phyloP scores from a whole-genome alignment of 2,888 invertebrate species.

The Asteroscopus sphinx region DNA sequence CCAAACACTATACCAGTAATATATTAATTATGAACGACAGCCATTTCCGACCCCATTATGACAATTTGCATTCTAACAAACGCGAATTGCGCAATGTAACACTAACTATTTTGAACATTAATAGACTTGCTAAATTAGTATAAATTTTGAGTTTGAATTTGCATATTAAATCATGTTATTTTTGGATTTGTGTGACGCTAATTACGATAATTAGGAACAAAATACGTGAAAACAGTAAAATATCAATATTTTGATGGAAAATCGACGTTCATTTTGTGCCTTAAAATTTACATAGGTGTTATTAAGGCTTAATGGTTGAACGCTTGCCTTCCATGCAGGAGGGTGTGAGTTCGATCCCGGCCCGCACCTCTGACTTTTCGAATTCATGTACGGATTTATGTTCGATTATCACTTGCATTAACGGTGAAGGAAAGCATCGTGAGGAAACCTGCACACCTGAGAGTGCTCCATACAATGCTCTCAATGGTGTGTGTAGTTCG shows the following conservation, averaged over 20 bases:
- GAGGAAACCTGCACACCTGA: neutral
- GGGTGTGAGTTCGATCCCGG: no score
- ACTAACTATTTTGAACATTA: slow-evolving; percentile 62
- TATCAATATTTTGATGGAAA: slow-evolving; percentile 19
- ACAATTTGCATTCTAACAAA: slow-evolving; percentile 77
- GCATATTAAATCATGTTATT: slow-evolving; percentile 44
- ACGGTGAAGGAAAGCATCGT: no score
- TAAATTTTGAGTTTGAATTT: slow-evolving; percentile 45
- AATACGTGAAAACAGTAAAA: slow-evolving; percentile 32
- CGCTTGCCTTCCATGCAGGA: no score
- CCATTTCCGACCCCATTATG: slow-evolving; percentile 68
- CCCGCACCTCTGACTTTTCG: no score
- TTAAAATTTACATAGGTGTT: neutral
- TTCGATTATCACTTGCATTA: no score
- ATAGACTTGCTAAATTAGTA: slow-evolving; percentile 40
- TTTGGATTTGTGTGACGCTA: slow-evolving; percentile 40
- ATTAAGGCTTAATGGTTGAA: no score
- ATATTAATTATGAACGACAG: slow-evolving; percentile 71
- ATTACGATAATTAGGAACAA: slow-evolving; percentile 30
- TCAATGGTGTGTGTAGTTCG: no score
- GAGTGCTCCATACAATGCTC: no score
- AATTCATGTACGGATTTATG: no score
- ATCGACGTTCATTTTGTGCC: neutral
- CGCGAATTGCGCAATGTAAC: slow-evolving; percentile 59
- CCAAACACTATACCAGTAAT: slow-evolving; percentile 29